Conservation (phyloP, 2,888 invertebrate species). For the Leptarthrus brevirostris region DNA sequence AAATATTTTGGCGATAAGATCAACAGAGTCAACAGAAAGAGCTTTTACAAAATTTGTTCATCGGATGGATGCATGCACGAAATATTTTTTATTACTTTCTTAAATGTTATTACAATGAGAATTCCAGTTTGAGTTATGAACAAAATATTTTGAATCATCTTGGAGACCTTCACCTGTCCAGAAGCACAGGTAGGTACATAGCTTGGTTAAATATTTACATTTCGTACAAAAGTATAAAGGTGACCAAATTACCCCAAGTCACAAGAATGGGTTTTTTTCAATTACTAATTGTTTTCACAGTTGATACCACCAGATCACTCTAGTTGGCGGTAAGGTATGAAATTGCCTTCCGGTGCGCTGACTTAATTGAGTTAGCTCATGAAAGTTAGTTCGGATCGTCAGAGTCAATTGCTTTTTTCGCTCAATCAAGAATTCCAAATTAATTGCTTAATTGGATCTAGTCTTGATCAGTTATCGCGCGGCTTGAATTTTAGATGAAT, state of each 20-base stretch:
- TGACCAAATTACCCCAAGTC: too few species aligned
- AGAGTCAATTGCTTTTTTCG: neutral
- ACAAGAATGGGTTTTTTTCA: too few species aligned
- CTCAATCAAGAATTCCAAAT: neutral
- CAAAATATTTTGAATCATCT: neutral
- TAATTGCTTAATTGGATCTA: neutral
- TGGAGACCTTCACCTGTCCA: neutral
- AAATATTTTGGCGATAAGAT: neutral
- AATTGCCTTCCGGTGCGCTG: neutral
- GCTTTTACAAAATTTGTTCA: neutral
- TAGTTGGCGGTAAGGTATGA: neutral
- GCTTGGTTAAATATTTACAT: neutral
- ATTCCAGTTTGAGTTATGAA: neutral
- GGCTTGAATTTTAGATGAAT: neutral
- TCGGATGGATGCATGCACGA: neutral
- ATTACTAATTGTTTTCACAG: too few species aligned
- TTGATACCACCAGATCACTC: neutral
- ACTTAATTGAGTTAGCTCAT: neutral
- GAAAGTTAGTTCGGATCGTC: neutral
- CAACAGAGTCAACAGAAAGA: neutral
- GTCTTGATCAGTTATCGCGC: neutral
- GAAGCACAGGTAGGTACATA: neutral
- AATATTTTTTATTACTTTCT: neutral
- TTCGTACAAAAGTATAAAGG: too few species aligned
- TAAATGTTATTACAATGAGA: neutral